Conservation (phyloP, 1,140 invertebrate genomes). For the Reticulitermes speratus region DNA sequence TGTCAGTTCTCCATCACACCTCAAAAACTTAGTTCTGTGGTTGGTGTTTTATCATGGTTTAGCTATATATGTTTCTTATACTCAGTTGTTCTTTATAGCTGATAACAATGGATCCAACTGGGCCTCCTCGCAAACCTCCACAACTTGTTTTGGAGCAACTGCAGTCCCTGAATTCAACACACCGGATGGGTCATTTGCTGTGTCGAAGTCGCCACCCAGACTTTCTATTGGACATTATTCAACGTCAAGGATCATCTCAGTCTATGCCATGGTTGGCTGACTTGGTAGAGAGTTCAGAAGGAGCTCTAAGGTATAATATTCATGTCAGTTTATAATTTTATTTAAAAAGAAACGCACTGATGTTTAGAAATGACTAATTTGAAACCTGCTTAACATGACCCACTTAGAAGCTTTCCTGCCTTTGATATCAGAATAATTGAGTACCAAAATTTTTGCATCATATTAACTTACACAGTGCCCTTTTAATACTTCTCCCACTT, state of each 20-base stretch:
- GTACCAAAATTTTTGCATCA: too few species aligned
- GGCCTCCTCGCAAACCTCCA: slow-evolving; percentile 77
- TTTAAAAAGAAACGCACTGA: too few species aligned
- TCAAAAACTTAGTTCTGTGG: too few species aligned
- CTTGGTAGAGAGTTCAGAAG: slow-evolving; percentile 87
- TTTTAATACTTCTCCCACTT: too few species aligned
- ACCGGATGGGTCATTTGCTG: slow-evolving; percentile 85
- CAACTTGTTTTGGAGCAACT: slow-evolving; percentile 74
- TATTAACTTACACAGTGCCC: too few species aligned
- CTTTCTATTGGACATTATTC: slow-evolving; percentile 88
- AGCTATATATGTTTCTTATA: not conserved
- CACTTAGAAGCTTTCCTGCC: too few species aligned
- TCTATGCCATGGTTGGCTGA: slow-evolving; percentile 97
- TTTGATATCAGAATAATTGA: too few species aligned
- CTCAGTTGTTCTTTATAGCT: slow-evolving; percentile 49
- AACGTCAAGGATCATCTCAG: slow-evolving; percentile 65
- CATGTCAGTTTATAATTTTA: slow-evolving; percentile 16
- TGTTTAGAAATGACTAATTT: too few species aligned
- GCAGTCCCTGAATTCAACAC: slow-evolving; percentile 71
- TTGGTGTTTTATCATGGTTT: too few species aligned
- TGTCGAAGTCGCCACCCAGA: slow-evolving; percentile 89
- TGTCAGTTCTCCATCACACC: too few species aligned
- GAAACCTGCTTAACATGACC: too few species aligned
- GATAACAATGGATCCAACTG: slow-evolving; percentile 80
- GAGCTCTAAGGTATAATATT: slow-evolving; percentile 62